A percentile compares a stretch with the other conserved stretches of the same genome.
These are phyloP conservation scores for Pygocentrus nattereri DNA, from an alignment of 2,797 vertebrate species.

Conservation along the genomic window DNA sequence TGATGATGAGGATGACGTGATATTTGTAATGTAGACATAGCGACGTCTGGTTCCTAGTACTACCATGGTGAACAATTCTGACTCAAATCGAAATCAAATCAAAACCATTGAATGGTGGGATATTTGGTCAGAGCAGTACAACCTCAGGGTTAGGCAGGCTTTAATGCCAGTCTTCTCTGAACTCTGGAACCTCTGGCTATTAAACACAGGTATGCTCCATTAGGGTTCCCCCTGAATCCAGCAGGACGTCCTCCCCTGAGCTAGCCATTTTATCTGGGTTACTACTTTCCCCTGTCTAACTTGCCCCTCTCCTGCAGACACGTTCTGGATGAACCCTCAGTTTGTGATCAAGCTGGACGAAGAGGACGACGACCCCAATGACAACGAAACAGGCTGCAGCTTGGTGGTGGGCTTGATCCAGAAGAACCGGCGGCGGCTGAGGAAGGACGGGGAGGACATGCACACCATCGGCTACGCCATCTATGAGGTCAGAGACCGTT, in stretches of 20 bases:
- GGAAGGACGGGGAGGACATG: conserved; percentile 82
- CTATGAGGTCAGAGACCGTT: conserved; percentile 56
- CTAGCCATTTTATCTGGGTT: neutral
- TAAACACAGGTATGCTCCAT: neutral
- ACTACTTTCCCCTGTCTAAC: neutral
- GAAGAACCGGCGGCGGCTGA: conserved; percentile 84
- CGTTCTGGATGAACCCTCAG: conserved; percentile 91
- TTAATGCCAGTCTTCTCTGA: too few relatives aligned
- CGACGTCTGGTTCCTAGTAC: too few relatives aligned
- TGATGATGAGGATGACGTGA: too few relatives aligned
- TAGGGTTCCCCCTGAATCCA: neutral
- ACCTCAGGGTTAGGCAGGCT: too few relatives aligned
- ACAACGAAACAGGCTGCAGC: conserved; percentile 76
- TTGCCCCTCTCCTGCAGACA: conserved; percentile 69
- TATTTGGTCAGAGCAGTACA: too few relatives aligned
- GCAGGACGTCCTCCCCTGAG: neutral
- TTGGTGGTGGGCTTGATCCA: conserved; percentile 88
- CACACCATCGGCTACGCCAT: conserved; percentile 85
- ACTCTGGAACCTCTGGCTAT: neutral
- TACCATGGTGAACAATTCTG: too few relatives aligned
- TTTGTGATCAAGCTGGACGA: conserved; percentile 84
- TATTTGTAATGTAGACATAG: too few relatives aligned
- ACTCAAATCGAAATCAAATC: too few relatives aligned
- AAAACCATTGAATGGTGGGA: too few relatives aligned
- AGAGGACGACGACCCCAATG: conserved; percentile 80